Evolutionary conservation across 2,797 vertebrate genomes (phyloP), one percentile per base, ranked within the genome.

Genomic region (Trematomus bernacchii): DNA sequence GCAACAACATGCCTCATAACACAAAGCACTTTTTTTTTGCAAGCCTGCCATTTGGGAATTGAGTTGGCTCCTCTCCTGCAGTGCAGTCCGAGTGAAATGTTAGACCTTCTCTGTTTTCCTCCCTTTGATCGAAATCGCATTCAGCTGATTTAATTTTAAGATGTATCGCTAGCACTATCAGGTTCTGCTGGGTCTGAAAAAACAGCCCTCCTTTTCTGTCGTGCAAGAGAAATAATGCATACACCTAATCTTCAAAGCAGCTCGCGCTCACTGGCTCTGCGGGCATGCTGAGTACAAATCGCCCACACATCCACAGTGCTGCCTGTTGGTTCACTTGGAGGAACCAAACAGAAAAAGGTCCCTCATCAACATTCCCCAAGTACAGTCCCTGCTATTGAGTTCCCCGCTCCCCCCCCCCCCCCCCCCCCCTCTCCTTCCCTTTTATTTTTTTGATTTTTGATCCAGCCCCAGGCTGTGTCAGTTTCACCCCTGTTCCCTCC

Each of bases 301-400:
- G 84, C 92, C 93, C 93, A 93, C 93, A 88, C 87, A 91, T 80
- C 86, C 89, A 84, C 84, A 63, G 75, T 66, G 84, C 85, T 86
- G 88, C 90, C 87, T 76, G 84, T 77, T 80, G 86, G 79, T 86
- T 83, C 87, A 73, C 86, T 92, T 80, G 60, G 57, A 89, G 84
- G 84, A 79, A 76, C 86, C 23, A 63, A 79, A 80, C 66, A 85
- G 85, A 85, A 87, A 90, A 91, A 91, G 77, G 84, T 81, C 85
- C 82, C 89, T 95, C 92, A 93, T 95, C 91, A 90, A 88, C 93
- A 94, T 94, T 95, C 92, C 89, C 81, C 82, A 78, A 86, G 79
- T 82, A 83, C 83, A 83, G 81, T 82, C 82, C 79, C 76, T 66
- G 81, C 88, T 81, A 86, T 87, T 81, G 89, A 93, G 86, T 91